phyloP scores from a whole-genome alignment of 2,113 vertebrate species.

The Elaphurus davidianus region DNA sequence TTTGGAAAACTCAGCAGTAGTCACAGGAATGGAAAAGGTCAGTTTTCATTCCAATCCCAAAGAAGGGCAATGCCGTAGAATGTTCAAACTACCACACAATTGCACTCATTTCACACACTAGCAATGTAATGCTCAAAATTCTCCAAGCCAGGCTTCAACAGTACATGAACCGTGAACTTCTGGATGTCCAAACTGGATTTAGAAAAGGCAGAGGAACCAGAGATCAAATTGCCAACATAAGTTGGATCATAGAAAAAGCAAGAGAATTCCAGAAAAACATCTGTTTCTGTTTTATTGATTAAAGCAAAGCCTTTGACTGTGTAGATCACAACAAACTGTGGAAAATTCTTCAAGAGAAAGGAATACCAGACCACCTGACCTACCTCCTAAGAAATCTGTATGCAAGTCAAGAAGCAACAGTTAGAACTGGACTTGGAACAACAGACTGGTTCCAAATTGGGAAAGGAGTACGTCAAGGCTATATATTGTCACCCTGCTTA shows the following conservation, averaged over 20 bases:
- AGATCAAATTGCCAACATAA: not conserved
- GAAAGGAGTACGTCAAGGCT: not conserved
- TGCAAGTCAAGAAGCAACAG: not conserved
- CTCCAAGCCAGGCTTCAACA: not conserved
- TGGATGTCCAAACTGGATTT: not conserved
- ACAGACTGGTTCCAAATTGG: not conserved
- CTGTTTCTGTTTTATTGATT: not conserved
- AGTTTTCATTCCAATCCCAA: not conserved
- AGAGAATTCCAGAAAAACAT: not conserved
- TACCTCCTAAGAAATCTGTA: not conserved
- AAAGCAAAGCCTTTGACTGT: not conserved
- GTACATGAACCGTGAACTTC: not conserved
- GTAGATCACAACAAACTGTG: not conserved
- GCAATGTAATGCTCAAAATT: not conserved
- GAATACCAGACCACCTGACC: not conserved
- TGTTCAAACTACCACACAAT: not conserved
- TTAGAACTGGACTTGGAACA: not conserved
- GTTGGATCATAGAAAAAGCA: not conserved
- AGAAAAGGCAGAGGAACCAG: not conserved
- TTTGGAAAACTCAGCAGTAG: not conserved
- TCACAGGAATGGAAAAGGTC: not conserved
- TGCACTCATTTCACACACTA: not conserved
- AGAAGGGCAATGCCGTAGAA: not conserved
- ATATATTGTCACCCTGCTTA: not conserved
- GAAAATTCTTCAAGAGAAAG: not conserved